Evolutionary conservation across 2,113 vertebrate species (phyloP), one percentile per base, ranked within the genome.

Genomic region (Redunca redunca): DNA sequence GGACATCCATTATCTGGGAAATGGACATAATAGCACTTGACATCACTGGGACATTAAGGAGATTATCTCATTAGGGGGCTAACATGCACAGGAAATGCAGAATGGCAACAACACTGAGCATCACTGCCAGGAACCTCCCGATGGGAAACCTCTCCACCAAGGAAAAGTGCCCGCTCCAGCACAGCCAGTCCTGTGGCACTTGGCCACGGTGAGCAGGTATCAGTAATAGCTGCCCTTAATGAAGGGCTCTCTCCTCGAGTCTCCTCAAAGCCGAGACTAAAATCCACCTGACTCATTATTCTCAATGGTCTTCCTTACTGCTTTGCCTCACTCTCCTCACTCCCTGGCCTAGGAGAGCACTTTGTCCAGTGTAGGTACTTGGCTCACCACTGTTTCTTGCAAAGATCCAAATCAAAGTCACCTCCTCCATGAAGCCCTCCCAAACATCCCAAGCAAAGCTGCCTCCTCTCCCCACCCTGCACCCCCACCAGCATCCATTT

Each of bases 21-120:
- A 92, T 60, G 52, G 78, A 50, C 74, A 43, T 97, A 97, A 97
- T 96, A 77, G 83, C 58, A 21, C 89, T 90, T 93, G 96, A 94
- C n/a, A 6, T 97, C 97, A 94, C 58, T 58, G 50, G 36, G 71
- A 96, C 55, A 92, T 95, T 96, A 96, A 95, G 46, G 23, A 43
- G 91, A 92, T 97, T 60, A 97, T 81, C 94, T 97, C 98, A 96
- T 85, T 53, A 74, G 74, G 55, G 46, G 94, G 40, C 33, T 30
- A 67, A 57, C 33, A 2, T 23, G 40, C 93, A 91, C 62, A 88
- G 60, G 57, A 90, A 84, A 95, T 25, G 21, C 19, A 55, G 80
- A 74, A 33, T 2, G 17, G 82, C 50, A 52, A n/a, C 1, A 60
- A 33, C 90, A 21, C 6, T 50, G 58, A 88, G 52, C 28, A n/a